These are phyloP conservation scores for Drosophila seguyi DNA, from an alignment of 1,140 invertebrate genomes.

Conservation along the genomic window DNA sequence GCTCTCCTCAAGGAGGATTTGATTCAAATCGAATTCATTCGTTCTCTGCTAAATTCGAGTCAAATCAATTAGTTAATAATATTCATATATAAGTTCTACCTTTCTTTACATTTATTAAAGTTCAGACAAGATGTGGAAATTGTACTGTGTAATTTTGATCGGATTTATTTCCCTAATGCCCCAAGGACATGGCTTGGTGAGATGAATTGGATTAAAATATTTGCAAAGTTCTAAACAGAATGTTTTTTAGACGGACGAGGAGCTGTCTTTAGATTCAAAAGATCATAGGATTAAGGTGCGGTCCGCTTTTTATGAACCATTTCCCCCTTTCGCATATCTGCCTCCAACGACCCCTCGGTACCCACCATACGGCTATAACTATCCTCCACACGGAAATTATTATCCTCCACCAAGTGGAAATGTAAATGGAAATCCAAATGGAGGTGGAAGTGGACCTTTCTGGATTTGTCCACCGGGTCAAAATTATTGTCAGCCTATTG, in stretches of 20 bases:
- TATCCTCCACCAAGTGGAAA: background rate
- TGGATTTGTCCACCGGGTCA: no score
- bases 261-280: no score
- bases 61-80: background rate
- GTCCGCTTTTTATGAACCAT: no score
- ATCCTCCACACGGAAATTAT: no score
- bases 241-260: background rate
- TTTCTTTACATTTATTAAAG: background rate
- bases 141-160: background rate
- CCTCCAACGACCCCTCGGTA: no score
- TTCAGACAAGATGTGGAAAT: background rate
- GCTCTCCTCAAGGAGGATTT: no score
- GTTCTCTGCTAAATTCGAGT: background rate
- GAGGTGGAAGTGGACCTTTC: no score
- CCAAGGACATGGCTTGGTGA: background rate
- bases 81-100: background rate
- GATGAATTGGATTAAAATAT: background rate
- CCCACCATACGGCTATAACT: no score
- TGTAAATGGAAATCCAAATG: background rate
- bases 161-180: background rate
- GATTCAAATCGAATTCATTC: background rate
- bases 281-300: no score
- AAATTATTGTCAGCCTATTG: no score
- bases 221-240: background rate
- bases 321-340: no score